Base-by-base conservation (phyloP, 2,888 invertebrate species). In the Andrena praecox region DNA sequence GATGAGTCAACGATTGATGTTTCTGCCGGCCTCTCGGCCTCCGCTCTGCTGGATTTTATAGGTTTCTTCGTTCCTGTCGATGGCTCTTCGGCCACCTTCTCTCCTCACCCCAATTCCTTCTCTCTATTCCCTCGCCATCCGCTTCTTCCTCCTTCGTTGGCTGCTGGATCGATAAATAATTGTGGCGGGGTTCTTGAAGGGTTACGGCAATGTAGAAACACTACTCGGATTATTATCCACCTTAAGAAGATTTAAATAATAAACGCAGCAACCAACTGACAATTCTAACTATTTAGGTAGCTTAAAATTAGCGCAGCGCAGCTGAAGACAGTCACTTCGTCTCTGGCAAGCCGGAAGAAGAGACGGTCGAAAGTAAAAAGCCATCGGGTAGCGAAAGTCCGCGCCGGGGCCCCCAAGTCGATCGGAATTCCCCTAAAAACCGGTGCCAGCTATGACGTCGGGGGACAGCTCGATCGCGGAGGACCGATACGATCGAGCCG, bases 1-100 rank as follows among this genome's bases (percentile, higher is more conserved):
- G 91, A 91, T 90, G 90, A 91, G 91, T 91, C 90, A 90, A 91
- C 91, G 92, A 92, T 92, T 91, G 90, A 91, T 90, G 89, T 87
- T 89, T 76, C 84, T 67, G 74, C 79, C 76, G 79, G 84, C 75
- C 86, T 85, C 77, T 73, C 79, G 42, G 71, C 48, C 76, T 74
- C 68, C 59, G 64, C 83, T 77, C 82, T 77, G 80, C 56, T 72
- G 77, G 82, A 86, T 85, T 85, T 82, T 83, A 89, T 89, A 89
- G 88, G 89, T 89, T 89, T 27, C 56, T 42, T 82, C 87, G 83
- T 87, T 82, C 85, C 76, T 78, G 77, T 77, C 88, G 80, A 86
- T 80, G 77, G 67, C 59, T 63, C 71, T 62, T 62, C 12, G 29
- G 52, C 77, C 64, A 64, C 60, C 68, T 54, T 62, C 71, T 67